phyloP scores from a whole-genome alignment of 1,140 invertebrate genomes.

The Rhizoglyphus robini region DNA sequence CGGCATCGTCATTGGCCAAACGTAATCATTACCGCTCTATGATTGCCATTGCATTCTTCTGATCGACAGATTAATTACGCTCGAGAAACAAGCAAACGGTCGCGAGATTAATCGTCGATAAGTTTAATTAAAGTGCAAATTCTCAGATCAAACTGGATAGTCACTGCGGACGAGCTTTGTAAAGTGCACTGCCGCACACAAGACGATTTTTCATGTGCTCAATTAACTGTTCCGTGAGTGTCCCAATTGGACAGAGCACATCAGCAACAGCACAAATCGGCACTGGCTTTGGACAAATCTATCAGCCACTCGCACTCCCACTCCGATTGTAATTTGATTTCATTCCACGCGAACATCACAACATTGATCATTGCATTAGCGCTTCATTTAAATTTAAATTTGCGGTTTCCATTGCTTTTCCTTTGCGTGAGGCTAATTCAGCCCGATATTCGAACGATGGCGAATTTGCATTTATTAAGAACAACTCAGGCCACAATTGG shows the following conservation, averaged over 20 bases:
- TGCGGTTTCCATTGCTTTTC: too few relatives aligned
- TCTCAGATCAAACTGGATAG: not conserved
- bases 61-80: conserved; percentile 14
- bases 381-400: too few relatives aligned
- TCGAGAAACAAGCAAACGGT: not conserved
- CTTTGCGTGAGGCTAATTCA: too few relatives aligned
- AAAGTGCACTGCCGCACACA: not conserved
- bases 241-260: not conserved
- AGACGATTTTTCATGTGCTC: conserved; percentile 5
- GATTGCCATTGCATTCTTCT: conserved; percentile 14
- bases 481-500: too few relatives aligned
- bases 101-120: conserved; percentile 11
- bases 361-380: too few relatives aligned
- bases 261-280: not conserved
- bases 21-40: conserved; percentile 13
- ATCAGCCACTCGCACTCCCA: not conserved
- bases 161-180: not conserved
- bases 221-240: not conserved
- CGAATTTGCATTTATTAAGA: too few relatives aligned
- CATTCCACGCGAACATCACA: too few relatives aligned
- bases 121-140: conserved; percentile 14
- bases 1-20: conserved; percentile 11
- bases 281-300: not conserved
- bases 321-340: not conserved
- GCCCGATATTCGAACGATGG: too few relatives aligned